Percentiles rank a stretch among this genome's conserved stretches.
Conservation (phyloP, 2,888 invertebrate species). For the Amphipyra tragopoginis region DNA sequence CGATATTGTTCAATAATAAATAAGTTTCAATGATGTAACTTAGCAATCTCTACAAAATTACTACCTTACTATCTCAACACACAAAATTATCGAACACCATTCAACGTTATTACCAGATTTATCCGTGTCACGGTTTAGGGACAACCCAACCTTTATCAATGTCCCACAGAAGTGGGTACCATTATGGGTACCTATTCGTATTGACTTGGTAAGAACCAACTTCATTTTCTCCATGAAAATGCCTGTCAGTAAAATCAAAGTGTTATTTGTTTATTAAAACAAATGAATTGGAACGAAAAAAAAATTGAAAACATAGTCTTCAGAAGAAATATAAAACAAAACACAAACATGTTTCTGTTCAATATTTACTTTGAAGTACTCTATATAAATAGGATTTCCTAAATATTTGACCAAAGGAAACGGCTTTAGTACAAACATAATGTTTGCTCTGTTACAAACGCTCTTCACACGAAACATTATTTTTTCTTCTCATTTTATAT, state of each 20-base stretch:
- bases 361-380: background rate
- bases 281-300: too few relatives aligned
- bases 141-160: conserved; percentile 40
- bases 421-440: background rate
- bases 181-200: conserved; percentile 22
- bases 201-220: background rate
- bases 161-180: conserved; percentile 19
- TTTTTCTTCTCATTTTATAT: too few relatives aligned
- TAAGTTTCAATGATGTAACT: conserved; percentile 1
- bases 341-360: too few relatives aligned
- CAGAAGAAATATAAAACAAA: too few relatives aligned
- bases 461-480: background rate
- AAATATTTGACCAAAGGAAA: background rate
- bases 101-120: conserved; percentile 13
- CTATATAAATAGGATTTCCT: too few relatives aligned
- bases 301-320: too few relatives aligned
- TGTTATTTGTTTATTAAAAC: too few relatives aligned
- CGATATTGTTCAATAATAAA: background rate
- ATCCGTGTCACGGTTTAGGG: conserved; percentile 7
- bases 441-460: background rate
- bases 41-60: background rate
- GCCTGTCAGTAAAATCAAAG: background rate
- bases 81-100: conserved; percentile 24
- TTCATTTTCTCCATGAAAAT: background rate
- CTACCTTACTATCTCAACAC: background rate